Base-by-base conservation (phyloP, 2,888 invertebrate species). In the Pardosa pseudoannulata region DNA sequence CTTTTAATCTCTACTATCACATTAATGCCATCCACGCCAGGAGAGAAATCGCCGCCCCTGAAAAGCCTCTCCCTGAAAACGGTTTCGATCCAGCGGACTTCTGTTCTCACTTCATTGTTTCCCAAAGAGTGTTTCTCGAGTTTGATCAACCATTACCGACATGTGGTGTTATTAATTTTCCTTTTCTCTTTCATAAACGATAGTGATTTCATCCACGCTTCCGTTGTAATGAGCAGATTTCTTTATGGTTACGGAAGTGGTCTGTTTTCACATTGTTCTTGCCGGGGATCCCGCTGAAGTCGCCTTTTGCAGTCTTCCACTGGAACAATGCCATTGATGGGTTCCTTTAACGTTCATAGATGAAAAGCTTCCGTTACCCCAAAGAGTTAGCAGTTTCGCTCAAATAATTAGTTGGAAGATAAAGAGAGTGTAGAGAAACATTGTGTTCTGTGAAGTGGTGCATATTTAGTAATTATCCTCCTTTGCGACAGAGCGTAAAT, bases 1-100 rank as follows among this genome's bases (percentile, higher is more conserved):
- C 56, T 56, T 56, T 56, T 56, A 56, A 56, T 56, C 56, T 56
- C 56, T 56, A 3, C 56, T 56, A 56, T 56, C 16, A 19, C 56
- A 56, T 56, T 56, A 56, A 56, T 56, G 23, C 16, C 56, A 56
- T 56, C 56, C 56, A 56, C 56, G 23, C 56, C 56, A 56, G 23
- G 23, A 23, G 23, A 56, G 56, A 11, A 56, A 56, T 16, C 56
- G 23, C 56, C 56, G 23, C 56, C 56, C 56, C 19, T 56, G 41
- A 46, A 46, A 16, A 13, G 16, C 16, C 16, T 46, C 16, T 6
- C 41, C 16, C n/a, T 5, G 41, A 9, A 16, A 5, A 2, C 1
- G 41, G 6, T 13, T 46, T 13, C 16, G 9, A 11, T 16, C 41
- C 16, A 16, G 41, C 16, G 41, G 6, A 36, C 16, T 16, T 46